These are phyloP conservation scores for Bufo bufo DNA, from an alignment of 2,113 vertebrate species.

Conservation along the genomic window DNA sequence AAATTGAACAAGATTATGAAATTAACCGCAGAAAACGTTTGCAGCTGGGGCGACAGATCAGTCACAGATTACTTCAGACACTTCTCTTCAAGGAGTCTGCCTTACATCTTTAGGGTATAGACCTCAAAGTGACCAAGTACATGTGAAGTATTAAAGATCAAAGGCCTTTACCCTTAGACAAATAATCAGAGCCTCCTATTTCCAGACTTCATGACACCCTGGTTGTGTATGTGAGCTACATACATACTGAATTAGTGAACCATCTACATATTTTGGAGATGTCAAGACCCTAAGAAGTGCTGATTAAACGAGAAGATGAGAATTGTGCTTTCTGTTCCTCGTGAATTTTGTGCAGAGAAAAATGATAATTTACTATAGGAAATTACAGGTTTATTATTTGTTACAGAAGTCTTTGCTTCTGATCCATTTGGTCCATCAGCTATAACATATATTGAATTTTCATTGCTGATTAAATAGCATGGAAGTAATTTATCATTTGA, in stretches of 20 bases:
- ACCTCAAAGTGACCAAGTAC: neutral
- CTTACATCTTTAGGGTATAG: neutral
- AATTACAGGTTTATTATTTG: too few species aligned
- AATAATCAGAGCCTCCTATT: neutral
- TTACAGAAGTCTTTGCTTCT: too few species aligned
- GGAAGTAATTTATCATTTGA: too few species aligned
- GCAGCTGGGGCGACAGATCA: constrained; percentile 19
- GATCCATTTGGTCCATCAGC: too few species aligned
- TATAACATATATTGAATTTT: too few species aligned
- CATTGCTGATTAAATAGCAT: too few species aligned
- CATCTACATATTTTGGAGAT: neutral
- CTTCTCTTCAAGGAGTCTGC: neutral
- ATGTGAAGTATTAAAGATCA: constrained; percentile 4
- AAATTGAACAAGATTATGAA: constrained; percentile 15
- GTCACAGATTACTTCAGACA: neutral
- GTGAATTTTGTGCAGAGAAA: too few species aligned
- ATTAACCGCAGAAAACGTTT: constrained; percentile 2
- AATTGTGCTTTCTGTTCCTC: too few species aligned
- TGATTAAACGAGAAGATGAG: neutral
- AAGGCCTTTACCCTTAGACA: neutral
- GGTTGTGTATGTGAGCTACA: neutral
- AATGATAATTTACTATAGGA: too few species aligned
- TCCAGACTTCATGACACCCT: constrained; percentile 8
- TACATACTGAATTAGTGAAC: neutral
- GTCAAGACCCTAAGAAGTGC: neutral